Percentiles rank a stretch among this genome's conserved stretches.
Conservation (phyloP, 2,888 invertebrate genomes). For the Tetranychus truncatus region DNA sequence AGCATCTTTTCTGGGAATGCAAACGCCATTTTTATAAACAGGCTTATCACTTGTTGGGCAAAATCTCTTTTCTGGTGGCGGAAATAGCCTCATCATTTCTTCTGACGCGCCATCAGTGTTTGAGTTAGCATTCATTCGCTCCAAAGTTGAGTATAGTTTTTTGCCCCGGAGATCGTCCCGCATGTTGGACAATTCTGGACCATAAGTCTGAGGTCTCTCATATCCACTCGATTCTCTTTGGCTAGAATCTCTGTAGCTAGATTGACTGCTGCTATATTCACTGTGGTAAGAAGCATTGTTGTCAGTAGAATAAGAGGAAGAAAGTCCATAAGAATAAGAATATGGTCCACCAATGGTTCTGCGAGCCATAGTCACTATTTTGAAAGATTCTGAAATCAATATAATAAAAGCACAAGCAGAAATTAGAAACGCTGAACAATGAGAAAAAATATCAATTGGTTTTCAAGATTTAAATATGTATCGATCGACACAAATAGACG, state of each 20-base stretch:
- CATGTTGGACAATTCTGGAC: neutral
- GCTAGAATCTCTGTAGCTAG: neutral
- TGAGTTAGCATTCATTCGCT: neutral
- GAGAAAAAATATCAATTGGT: neutral
- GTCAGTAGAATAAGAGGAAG: neutral
- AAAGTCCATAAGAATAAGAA: neutral
- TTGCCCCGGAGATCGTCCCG: neutral
- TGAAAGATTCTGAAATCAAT: neutral
- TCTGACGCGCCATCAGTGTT: neutral
- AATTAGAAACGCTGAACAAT: neutral
- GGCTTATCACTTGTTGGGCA: conserved; percentile 1
- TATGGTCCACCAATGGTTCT: neutral
- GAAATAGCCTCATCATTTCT: conserved; percentile 8
- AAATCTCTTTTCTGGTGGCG: neutral
- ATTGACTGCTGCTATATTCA: neutral
- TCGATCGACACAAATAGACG: too few relatives aligned
- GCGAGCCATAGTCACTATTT: neutral
- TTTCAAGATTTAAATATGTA: too few relatives aligned
- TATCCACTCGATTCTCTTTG: neutral
- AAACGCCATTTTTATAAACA: neutral
- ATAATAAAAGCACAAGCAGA: neutral
- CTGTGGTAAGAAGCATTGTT: neutral
- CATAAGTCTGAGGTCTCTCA: neutral
- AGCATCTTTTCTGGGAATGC: conserved; percentile 16
- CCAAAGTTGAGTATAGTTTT: neutral